Base-by-base conservation (phyloP, 2,888 invertebrate species). In the Perizoma affinitatum region DNA sequence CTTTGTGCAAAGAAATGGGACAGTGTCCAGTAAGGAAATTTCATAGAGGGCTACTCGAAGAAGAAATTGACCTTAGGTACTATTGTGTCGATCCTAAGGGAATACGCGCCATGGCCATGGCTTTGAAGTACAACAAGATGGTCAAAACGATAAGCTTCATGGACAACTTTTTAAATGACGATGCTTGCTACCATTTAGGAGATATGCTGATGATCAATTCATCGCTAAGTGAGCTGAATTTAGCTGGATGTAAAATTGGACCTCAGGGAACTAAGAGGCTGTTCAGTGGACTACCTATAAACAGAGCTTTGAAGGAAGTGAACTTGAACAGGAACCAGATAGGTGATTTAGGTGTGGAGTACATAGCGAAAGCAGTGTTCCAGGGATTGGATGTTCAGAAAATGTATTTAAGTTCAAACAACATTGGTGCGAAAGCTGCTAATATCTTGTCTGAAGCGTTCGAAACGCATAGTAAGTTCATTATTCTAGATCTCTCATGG, bases 151-250 rank as follows among this genome's bases (percentile, higher is more conserved):
- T 90, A 0, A 73, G 83, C 56, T 73, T 90, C 7, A 84, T 83
- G 6, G 87, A 84, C 56, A 90, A 83, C 70, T 88, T 83, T 64
- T 74, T 90, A 4, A 80, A 70, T 41, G 58, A 72, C 11, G 90
- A 90, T 54, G 80, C 86, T 4, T 87, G 86, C 45, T 87, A 71
- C 56, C 90, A 90, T 76, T 72, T 90, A 55, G 80, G 87, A 3
- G 76, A 82, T 45, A 80, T 90, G 85, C 67, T 90, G 6, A 64
- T 67, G 9, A 68, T 46, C 1, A 89, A 90, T 66, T 70, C 61
- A 7, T 70, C 71, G 4, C 59, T 90, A 40, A 54, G 66, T 10
- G 82, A 85, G 57, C 66, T 90, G 8, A 83, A 80, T 66, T 70
- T 90, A 42, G 63, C 75, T n/a, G 88, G 89, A 4, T 90, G 90